These are phyloP conservation scores for Callionymus lyra DNA, from an alignment of 2,113 vertebrate species.

Conservation along the genomic window DNA sequence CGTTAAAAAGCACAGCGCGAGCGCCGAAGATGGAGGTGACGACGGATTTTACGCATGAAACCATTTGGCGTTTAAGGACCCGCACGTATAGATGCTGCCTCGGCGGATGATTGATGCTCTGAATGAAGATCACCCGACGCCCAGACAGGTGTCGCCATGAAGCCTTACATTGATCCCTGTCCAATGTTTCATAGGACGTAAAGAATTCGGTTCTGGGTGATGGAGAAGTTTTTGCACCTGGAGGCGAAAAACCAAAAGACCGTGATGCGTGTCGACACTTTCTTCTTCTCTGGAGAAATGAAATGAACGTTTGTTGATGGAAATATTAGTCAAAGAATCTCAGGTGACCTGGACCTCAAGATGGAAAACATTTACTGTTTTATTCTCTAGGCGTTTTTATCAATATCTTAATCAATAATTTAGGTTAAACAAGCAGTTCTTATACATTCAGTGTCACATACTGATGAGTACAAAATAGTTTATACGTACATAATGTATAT, in stretches of 20 bases:
- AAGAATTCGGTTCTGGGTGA: constrained; percentile 21
- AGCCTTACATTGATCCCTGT: constrained; percentile 28
- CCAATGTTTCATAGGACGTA: constrained; percentile 17
- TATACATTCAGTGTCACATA: too few relatives aligned
- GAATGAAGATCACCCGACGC: constrained; percentile 24
- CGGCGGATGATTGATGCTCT: constrained; percentile 30
- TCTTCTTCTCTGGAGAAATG: too few relatives aligned
- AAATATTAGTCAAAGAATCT: too few relatives aligned
- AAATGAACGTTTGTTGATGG: too few relatives aligned
- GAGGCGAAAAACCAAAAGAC: constrained; percentile 7
- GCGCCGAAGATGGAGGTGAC: constrained; percentile 18
- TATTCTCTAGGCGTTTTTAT: too few relatives aligned
- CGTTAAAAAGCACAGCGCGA: constrained; percentile 31
- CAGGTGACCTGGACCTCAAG: too few relatives aligned
- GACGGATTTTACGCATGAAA: constrained; percentile 29
- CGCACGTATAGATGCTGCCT: constrained; percentile 13
- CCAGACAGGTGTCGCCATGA: constrained; percentile 38
- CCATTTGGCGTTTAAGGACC: constrained; percentile 19
- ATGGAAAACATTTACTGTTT: too few relatives aligned
- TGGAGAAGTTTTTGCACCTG: constrained; percentile 17
- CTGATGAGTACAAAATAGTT: too few relatives aligned
- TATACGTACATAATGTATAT: too few relatives aligned
- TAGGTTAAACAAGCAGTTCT: too few relatives aligned
- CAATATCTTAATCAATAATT: too few relatives aligned
- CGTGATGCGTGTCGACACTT: neutral